phyloP scores from a whole-genome alignment of 2,888 invertebrate genomes.

The Ophioninae sp. region DNA sequence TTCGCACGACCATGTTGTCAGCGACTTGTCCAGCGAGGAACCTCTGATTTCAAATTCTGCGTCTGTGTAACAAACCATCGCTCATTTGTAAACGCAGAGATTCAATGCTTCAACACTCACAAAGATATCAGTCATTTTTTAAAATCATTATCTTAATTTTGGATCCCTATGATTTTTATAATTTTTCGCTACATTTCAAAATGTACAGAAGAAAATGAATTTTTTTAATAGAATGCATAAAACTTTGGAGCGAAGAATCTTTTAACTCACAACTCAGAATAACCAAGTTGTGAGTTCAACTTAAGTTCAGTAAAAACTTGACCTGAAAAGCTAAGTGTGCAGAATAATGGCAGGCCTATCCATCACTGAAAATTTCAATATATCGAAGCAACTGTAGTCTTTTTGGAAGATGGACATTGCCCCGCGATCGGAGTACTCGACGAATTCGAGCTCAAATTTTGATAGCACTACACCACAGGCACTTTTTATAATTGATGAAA shows the following conservation, averaged over 20 bases:
- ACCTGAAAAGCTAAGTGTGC: too few relatives aligned
- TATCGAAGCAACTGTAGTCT: too few relatives aligned
- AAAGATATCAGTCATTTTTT: background rate
- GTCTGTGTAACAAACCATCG: slow-evolving; percentile 67
- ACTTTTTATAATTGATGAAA: slow-evolving; percentile 33
- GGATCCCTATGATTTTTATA: background rate
- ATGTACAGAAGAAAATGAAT: too few relatives aligned
- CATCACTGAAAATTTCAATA: too few relatives aligned
- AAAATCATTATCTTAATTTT: background rate
- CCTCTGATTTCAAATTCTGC: slow-evolving; percentile 72
- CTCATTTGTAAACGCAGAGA: background rate
- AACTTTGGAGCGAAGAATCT: too few relatives aligned
- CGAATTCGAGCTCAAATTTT: slow-evolving; percentile 55
- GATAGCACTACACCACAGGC: slow-evolving; percentile 61
- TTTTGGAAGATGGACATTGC: background rate
- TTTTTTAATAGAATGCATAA: too few relatives aligned
- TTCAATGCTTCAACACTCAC: background rate
- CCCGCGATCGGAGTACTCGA: background rate
- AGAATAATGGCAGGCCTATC: too few relatives aligned
- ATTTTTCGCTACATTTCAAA: background rate
- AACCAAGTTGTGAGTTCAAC: too few relatives aligned
- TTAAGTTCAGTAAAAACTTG: too few relatives aligned
- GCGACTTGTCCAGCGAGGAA: slow-evolving; percentile 64
- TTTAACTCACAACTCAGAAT: too few relatives aligned
- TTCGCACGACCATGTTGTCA: slow-evolving; percentile 89